A percentile compares a stretch with the other conserved stretches of the same genome.
Conservation (phyloP, 2,113 vertebrate genomes). For the Ahaetulla prasina region DNA sequence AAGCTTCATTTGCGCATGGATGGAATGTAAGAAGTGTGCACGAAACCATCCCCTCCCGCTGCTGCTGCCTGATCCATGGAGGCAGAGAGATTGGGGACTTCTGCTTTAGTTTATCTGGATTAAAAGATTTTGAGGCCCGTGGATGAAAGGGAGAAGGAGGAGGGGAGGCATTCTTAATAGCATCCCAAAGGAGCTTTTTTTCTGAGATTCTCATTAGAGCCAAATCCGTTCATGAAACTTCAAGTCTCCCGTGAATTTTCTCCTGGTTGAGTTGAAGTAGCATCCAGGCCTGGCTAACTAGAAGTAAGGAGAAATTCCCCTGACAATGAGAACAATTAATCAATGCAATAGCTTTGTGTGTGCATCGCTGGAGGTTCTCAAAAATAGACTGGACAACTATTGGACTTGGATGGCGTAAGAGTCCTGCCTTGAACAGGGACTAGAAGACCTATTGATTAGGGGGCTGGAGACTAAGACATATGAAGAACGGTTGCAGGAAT, state of each 20-base stretch:
- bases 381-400: not conserved
- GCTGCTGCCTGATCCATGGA: not conserved
- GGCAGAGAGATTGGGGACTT: not conserved
- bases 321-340: not conserved
- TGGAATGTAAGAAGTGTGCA: not conserved
- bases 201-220: not conserved
- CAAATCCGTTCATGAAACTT: not conserved
- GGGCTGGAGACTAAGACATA: too few relatives aligned
- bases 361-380: not conserved
- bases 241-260: not conserved
- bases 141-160: not conserved
- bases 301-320: not conserved
- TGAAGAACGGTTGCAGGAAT: too few relatives aligned
- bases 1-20: not conserved
- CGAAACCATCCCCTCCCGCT: not conserved
- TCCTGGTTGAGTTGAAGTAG: not conserved
- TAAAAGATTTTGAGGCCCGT: not conserved
- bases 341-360: not conserved
- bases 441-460: too few relatives aligned
- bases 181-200: not conserved
- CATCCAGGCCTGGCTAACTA: not conserved
- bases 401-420: not conserved
- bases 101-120: not conserved
- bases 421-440: not conserved
- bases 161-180: not conserved